phyloP scores from a whole-genome alignment of 2,797 vertebrate species.

The Thalassophryne amazonica region DNA sequence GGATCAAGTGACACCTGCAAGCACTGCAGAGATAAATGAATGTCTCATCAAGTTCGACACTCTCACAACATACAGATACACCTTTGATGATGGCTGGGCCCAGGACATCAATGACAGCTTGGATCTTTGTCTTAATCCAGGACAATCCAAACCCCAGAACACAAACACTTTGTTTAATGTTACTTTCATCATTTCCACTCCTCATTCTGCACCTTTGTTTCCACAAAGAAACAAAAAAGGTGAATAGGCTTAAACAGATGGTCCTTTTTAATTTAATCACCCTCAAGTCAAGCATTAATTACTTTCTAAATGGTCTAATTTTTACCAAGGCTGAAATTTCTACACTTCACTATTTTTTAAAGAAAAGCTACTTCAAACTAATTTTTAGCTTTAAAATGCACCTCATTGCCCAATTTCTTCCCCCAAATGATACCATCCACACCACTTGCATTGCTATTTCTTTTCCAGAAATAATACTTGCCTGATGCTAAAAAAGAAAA shows the following conservation, averaged over 20 bases:
- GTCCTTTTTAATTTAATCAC: conserved; percentile 15
- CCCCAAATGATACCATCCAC: conserved; percentile 22
- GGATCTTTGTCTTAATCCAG: no score
- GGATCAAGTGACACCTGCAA: no score
- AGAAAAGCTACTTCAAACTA: conserved; percentile 12
- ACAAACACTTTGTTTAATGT: no score
- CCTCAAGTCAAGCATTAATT: conserved; percentile 12
- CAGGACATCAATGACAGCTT: no score
- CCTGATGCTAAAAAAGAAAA: conserved; percentile 33
- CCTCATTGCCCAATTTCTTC: conserved; percentile 15
- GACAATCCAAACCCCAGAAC: no score
- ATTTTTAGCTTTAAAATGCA: conserved; percentile 8
- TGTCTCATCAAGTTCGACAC: no score
- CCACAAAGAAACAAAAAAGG: neutral
- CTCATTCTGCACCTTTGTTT: neutral
- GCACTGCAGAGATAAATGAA: no score
- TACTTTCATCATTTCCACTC: neutral
- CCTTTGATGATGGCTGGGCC: no score
- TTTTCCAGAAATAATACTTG: conserved; percentile 49
- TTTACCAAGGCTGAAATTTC: neutral
- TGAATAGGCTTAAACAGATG: neutral
- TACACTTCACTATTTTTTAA: conserved; percentile 1
- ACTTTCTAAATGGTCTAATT: conserved; percentile 14
- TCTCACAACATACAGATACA: no score
- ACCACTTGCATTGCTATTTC: conserved; percentile 60